Evolutionary conservation across 2,113 vertebrate species (phyloP), one percentile per base, ranked within the genome.

Genomic region (Larimichthys crocea): DNA sequence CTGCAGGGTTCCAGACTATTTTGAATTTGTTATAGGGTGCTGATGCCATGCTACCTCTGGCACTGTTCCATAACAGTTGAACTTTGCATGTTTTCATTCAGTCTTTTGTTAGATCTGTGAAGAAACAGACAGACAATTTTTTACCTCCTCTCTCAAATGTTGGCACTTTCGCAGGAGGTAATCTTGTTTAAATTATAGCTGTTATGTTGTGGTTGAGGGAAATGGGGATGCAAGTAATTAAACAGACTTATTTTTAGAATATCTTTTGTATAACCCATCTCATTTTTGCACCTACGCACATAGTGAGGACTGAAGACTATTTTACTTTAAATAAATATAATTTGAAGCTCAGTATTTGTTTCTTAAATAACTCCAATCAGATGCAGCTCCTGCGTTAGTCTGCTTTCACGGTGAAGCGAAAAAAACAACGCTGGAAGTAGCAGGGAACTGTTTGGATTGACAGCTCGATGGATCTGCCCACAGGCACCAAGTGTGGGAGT

Each of bases 401-500:
- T 60, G 48, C 52, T 49, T 49, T 67, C 26, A 20, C 40, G 10
- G n/a, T 26, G 77, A 74, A 68, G 49, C 14, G 56, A 44, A 16
- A 16, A 49, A 24, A 55, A 69, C 42, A 49, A 56, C 9, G 22
- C 50, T 14, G 48, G 55, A 26, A 68, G 76, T 59, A n/a, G 55
- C 55, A 11, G 67, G 10, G 52, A 50, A 19, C n/a, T 40, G 61
- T 59, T 66, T 17, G 70, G 83, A 82, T 42, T 65, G 87, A 89
- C 85, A 69, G 74, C 83, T 74, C n/a, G 16, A 64, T 65, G 87
- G 31, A 61, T 85, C 76, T 60, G 70, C 86, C 79, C 42, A 80
- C 86, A 62, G 76, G 74, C 67, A 24, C 76, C 15, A 5, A 12
- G 77, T 67, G 65, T 81, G 70, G 63, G 82, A 64, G 71, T 67